A percentile compares a stretch with the other conserved stretches of the same genome.
Conservation (phyloP, 2,113 vertebrate species). For the Macrotus californicus region DNA sequence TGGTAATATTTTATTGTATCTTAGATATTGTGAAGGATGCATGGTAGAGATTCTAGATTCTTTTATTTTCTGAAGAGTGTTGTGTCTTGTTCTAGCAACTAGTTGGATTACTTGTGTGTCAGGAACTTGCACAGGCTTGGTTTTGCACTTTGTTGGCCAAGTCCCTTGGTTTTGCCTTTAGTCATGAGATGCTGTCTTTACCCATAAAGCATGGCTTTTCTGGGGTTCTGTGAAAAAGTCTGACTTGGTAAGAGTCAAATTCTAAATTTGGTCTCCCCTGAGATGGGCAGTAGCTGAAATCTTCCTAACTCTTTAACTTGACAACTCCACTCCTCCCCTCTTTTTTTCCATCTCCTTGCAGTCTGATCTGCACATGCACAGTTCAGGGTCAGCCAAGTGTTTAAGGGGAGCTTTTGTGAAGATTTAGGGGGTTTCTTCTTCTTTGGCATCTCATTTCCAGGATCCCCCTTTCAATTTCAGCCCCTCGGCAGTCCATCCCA, state of each 20-base stretch:
- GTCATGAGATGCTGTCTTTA: not conserved
- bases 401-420: not conserved
- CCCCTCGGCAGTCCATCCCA: not conserved
- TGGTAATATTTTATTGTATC: not conserved
- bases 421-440: not conserved
- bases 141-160: not conserved
- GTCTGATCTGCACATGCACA: not conserved
- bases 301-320: not conserved
- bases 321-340: too few species aligned
- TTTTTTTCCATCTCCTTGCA: fast-evolving
- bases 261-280: not conserved
- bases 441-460: not conserved
- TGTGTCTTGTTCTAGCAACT: not conserved
- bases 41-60: not conserved
- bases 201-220: not conserved
- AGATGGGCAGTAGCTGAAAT: not conserved
- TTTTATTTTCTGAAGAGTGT: not conserved
- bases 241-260: not conserved
- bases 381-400: not conserved
- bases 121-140: not conserved
- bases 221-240: not conserved
- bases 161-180: not conserved
- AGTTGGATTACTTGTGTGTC: not conserved
- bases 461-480: not conserved
- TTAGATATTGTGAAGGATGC: not conserved